Evolutionary conservation across 2,797 vertebrate species (phyloP).

Genomic region (Poecilia wingei): DNA sequence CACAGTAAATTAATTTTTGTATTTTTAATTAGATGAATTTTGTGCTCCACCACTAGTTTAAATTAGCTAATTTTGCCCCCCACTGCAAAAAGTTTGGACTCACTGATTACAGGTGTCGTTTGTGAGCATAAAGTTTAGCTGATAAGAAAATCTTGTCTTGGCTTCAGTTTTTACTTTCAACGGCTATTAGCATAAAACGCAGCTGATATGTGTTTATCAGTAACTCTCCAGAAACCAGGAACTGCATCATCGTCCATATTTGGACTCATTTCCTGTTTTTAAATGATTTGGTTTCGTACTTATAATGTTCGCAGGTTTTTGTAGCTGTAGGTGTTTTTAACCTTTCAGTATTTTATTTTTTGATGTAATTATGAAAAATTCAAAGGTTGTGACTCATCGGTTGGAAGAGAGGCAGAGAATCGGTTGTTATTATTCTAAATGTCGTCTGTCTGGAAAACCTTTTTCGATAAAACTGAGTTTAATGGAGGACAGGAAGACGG

Average conservation of each 20-base stretch:
- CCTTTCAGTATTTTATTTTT: not conserved
- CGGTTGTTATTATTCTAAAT: not conserved
- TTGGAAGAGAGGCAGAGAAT: not conserved
- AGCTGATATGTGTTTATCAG: too few species aligned
- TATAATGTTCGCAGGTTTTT: not conserved
- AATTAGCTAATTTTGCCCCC: too few species aligned
- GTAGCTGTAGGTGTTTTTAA: not conserved
- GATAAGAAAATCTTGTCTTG: too few species aligned
- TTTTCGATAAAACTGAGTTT: constrained; percentile 49
- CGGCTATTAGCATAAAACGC: too few species aligned
- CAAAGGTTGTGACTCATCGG: not conserved
- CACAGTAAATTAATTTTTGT: too few species aligned
- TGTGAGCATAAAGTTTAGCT: too few species aligned
- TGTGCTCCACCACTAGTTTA: too few species aligned
- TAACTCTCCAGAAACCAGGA: not conserved
- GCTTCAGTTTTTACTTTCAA: too few species aligned
- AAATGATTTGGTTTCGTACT: not conserved
- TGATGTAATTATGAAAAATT: not conserved
- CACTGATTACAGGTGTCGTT: too few species aligned
- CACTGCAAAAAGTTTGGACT: too few species aligned
- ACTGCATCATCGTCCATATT: not conserved
- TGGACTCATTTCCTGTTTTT: not conserved
- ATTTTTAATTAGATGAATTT: too few species aligned
- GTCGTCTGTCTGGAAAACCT: constrained; percentile 10
- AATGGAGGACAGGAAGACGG: constrained; percentile 25